Evolutionary conservation across 2,797 vertebrate species (phyloP).

Genomic region (Scolopax bukidnonensis): DNA sequence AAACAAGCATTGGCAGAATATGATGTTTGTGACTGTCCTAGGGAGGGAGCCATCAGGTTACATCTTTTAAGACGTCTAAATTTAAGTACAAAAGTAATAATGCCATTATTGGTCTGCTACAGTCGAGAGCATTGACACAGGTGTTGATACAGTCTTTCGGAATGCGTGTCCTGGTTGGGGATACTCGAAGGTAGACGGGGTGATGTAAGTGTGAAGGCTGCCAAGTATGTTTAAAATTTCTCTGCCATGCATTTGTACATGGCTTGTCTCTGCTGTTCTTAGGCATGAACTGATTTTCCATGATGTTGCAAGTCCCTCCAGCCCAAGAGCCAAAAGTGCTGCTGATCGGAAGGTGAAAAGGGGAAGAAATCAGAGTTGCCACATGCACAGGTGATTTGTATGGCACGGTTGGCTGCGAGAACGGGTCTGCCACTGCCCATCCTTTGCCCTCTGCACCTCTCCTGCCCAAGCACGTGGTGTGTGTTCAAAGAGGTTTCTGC

Average conservation of each 20-base stretch:
- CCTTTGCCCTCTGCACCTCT: not conserved
- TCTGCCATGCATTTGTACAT: not conserved
- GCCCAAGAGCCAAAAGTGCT: not conserved
- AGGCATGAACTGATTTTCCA: not conserved
- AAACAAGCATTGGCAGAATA: not conserved
- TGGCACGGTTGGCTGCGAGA: not conserved
- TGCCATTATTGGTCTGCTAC: not conserved
- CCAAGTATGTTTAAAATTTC: not conserved
- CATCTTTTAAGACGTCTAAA: not conserved
- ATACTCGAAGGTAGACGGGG: not conserved
- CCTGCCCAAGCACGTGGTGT: accelerated
- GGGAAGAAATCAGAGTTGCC: not conserved
- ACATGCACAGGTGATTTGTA: accelerated
- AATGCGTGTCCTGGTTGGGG: not conserved
- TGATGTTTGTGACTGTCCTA: not conserved
- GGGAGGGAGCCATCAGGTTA: not conserved
- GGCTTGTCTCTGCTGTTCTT: not conserved
- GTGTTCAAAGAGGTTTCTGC: not conserved
- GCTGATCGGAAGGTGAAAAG: not conserved
- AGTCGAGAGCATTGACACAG: not conserved
- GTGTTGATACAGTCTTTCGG: not conserved
- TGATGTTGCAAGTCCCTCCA: not conserved
- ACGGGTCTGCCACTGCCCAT: accelerated
- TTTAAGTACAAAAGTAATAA: not conserved
- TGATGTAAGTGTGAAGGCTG: not conserved